Base-by-base conservation (phyloP, 2,888 invertebrate genomes). In the Ferdinandea cuprea region DNA sequence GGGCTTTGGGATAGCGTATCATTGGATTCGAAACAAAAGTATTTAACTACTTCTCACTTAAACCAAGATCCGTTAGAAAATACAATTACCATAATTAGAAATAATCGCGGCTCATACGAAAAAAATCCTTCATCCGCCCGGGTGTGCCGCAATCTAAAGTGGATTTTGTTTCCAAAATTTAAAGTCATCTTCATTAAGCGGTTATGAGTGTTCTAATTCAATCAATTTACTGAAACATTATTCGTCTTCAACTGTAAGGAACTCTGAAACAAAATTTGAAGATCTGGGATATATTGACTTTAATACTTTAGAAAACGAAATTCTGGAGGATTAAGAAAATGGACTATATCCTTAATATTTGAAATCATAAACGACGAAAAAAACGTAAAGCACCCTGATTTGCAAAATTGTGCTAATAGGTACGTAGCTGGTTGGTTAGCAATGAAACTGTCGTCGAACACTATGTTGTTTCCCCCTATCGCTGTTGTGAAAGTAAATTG, bases 31-130 rank as follows among this genome's bases (percentile, higher is more conserved):
- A 19, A 44, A 19, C 44, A 44, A 44, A 19, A 19, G 3, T 58
- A 28, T 42, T 15, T 58, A 28, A 42, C 42, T 28, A 58, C n/a
- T n/a, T n/a, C n/a, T n/a, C n/a, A n/a, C n/a, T n/a, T n/a, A n/a
- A n/a, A n/a, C n/a, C n/a, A n/a, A n/a, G n/a, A n/a, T n/a, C n/a
- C 58, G 6, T 15, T 58, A 3, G 58, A 58, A 58, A 58, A 58
- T 15, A 58, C 21, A 13, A 58, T 58, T 42, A 42, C 58, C 8
- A 58, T 58, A 28, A 21, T 58, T 3, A 42, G 58, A 28, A 58
- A 6, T 42, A 42, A 42, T 37, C 21, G 56, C 11, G 37, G 56
- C 8, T 42, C 40, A 13, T 42, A 42, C 8, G 17, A 42, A 42
- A 17, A 15, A 42, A 42, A 35, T 35, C 35, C 54, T 17, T 54